Conservation (phyloP, 2,797 vertebrate genomes). For the Tadarida brasiliensis region DNA sequence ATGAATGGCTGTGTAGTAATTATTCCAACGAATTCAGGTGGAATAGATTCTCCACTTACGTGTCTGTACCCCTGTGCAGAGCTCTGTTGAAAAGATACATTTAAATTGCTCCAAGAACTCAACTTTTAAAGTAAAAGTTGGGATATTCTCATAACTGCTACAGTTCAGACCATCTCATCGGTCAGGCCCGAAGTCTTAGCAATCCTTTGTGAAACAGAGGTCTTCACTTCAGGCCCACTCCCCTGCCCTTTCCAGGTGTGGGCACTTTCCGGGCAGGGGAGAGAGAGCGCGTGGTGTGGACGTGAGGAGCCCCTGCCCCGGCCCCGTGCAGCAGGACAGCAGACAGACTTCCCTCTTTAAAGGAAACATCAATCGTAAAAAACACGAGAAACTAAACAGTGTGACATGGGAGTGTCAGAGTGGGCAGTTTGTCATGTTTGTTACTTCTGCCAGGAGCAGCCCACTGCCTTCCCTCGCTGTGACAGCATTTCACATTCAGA, state of each 20-base stretch:
- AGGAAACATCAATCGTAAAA: conserved; percentile 63
- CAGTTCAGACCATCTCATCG: not conserved
- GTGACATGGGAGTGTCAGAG: conserved; percentile 21
- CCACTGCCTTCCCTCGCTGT: no score
- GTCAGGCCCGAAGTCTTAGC: not conserved
- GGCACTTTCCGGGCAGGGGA: not conserved
- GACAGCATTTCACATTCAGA: no score
- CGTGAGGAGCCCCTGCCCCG: no score
- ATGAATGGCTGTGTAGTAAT: not conserved
- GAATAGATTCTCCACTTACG: not conserved
- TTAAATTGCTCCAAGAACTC: not conserved
- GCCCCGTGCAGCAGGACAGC: no score
- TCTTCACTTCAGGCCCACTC: not conserved
- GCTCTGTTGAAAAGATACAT: not conserved
- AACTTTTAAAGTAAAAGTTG: not conserved
- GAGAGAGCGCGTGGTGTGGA: no score
- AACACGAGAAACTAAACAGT: not conserved
- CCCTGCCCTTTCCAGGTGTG: not conserved
- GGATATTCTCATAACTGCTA: not conserved
- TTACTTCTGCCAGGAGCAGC: conserved; percentile 76
- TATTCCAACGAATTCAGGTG: not conserved
- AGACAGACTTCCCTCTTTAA: conserved; percentile 45
- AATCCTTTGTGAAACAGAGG: not conserved
- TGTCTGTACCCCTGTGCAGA: not conserved
- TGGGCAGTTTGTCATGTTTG: conserved; percentile 73